A percentile compares a stretch with the other conserved stretches of the same genome.
Conservation (phyloP, 2,797 vertebrate genomes). For the Neoniphon sammara region DNA sequence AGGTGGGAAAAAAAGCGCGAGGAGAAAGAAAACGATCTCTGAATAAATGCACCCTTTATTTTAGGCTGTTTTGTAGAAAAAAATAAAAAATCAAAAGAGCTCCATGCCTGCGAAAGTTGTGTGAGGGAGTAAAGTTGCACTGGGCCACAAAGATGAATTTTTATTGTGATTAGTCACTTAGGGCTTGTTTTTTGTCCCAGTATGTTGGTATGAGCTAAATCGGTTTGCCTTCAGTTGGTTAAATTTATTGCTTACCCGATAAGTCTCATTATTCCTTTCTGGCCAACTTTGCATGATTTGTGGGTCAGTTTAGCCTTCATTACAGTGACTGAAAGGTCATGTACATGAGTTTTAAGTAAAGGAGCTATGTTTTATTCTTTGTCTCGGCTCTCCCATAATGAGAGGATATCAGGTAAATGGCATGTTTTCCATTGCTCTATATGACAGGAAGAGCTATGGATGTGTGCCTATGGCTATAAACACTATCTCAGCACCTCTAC, state of each 20-base stretch:
- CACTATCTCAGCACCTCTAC: background rate
- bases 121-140: background rate
- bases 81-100: background rate
- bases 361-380: background rate
- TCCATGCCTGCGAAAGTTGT: background rate
- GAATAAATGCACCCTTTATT: conserved; percentile 14
- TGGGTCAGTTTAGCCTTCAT: conserved; percentile 1
- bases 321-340: background rate
- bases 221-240: background rate
- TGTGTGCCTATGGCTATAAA: background rate
- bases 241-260: background rate
- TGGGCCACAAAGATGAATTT: background rate
- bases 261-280: background rate
- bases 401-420: conserved; percentile 12
- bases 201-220: background rate
- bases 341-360: conserved; percentile 15
- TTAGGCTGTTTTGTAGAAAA: background rate
- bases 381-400: background rate
- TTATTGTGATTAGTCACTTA: background rate
- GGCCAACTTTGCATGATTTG: background rate
- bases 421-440: background rate
- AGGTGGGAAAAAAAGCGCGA: background rate
- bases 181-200: background rate
- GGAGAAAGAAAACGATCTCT: conserved; percentile 34
- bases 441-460: no score